A percentile compares a stretch with the other conserved stretches of the same genome.
Evolutionary conservation across 2,888 invertebrate species (phyloP).

Genomic region (Ceriagrion tenellum): DNA sequence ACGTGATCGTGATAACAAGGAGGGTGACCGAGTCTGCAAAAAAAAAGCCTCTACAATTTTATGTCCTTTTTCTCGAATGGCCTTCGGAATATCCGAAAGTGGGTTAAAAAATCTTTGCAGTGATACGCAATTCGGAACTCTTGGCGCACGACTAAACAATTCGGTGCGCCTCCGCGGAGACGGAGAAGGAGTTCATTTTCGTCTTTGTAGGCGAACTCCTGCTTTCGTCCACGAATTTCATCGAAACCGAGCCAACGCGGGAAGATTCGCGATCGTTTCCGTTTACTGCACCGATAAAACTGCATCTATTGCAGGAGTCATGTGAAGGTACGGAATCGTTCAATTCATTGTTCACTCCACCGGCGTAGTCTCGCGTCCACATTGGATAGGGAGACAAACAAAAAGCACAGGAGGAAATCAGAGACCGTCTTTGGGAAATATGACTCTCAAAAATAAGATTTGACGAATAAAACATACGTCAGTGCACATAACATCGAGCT

Average conservation of each 20-base stretch:
- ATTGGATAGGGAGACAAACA: not conserved
- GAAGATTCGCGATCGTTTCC: not conserved
- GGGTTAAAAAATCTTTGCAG: too few relatives aligned
- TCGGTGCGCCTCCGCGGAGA: too few relatives aligned
- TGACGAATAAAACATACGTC: too few relatives aligned
- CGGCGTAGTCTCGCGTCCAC: not conserved
- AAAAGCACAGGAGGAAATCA: not conserved
- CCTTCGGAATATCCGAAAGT: not conserved
- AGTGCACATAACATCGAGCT: too few relatives aligned
- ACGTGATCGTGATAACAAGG: not conserved
- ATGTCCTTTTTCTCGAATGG: not conserved
- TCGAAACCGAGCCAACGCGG: not conserved
- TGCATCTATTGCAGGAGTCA: not conserved
- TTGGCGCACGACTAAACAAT: too few relatives aligned
- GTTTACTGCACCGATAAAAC: not conserved
- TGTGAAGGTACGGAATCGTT: too few relatives aligned
- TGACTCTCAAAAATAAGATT: not conserved
- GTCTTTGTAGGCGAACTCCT: not conserved
- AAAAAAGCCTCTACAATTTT: not conserved
- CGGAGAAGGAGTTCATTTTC: too few relatives aligned
- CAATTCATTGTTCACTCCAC: too few relatives aligned
- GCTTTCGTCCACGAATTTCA: not conserved
- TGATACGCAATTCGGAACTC: too few relatives aligned
- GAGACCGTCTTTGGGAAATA: not conserved
- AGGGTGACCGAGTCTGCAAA: not conserved